These are phyloP conservation scores for Calidris pygmaea DNA, from an alignment of 2,113 vertebrate genomes.

Conservation along the genomic window DNA sequence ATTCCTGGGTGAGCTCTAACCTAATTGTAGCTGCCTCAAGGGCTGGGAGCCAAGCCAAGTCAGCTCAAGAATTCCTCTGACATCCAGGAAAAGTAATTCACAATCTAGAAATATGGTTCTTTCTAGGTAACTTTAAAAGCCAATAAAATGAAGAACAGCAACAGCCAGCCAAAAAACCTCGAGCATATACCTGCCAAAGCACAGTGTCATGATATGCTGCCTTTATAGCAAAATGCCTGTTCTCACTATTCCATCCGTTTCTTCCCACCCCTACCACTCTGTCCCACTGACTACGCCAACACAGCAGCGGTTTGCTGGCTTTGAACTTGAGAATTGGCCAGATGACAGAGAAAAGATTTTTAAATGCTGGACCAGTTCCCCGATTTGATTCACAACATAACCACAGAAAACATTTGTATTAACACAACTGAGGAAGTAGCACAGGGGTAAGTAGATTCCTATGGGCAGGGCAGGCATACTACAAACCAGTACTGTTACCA, in stretches of 20 bases:
- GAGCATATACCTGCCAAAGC: background rate
- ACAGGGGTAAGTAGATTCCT: background rate
- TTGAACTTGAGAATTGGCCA: background rate
- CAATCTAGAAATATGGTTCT: background rate
- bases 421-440: background rate
- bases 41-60: background rate
- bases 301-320: background rate
- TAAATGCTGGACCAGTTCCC: background rate
- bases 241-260: rapidly evolving
- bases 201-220: rapidly evolving
- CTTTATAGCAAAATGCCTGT: rapidly evolving
- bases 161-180: background rate
- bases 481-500: background rate
- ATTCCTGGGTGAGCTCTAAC: background rate
- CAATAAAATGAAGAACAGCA: background rate
- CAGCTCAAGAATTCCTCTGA: background rate
- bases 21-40: background rate
- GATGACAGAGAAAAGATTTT: background rate
- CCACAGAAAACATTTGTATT: background rate
- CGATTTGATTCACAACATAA: background rate
- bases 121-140: background rate
- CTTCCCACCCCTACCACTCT: background rate
- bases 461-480: background rate
- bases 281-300: background rate
- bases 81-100: background rate